These are phyloP conservation scores for Siphlonurus alternatus DNA, from an alignment of 2,888 invertebrate species.

Conservation along the genomic window DNA sequence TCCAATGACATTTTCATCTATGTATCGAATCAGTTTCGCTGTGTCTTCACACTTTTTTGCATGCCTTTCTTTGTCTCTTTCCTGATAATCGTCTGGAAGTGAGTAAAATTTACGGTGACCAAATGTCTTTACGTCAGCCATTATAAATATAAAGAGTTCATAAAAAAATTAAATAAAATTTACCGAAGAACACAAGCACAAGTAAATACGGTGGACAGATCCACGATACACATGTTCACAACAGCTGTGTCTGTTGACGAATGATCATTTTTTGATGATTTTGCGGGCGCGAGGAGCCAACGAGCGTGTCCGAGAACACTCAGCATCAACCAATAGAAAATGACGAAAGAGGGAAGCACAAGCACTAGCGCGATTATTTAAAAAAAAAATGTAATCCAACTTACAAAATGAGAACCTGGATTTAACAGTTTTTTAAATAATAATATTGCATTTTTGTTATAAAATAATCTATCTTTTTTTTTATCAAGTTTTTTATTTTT, in stretches of 20 bases:
- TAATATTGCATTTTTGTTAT: too few species aligned
- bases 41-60: conserved; percentile 45
- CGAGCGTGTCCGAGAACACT: too few species aligned
- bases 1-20: conserved; percentile 66
- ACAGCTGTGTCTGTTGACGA: neutral
- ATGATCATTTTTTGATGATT: neutral
- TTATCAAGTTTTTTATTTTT: too few species aligned
- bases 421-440: too few species aligned
- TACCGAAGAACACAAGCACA: neutral
- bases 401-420: too few species aligned
- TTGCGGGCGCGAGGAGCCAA: too few species aligned
- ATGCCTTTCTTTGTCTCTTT: conserved; percentile 17
- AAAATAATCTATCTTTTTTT: too few species aligned
- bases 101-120: conserved; percentile 20
- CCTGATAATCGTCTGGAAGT: conserved; percentile 19
- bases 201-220: neutral
- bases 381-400: too few species aligned
- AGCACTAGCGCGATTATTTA: too few species aligned
- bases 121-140: conserved; percentile 14
- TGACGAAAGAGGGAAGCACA: too few species aligned
- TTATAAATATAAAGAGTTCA: conserved; percentile 4
- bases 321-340: too few species aligned
- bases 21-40: conserved; percentile 53
- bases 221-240: neutral
- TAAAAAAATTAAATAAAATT: neutral